Evolutionary conservation across 2,797 vertebrate genomes (phyloP).

Genomic region (Paguma larvata): DNA sequence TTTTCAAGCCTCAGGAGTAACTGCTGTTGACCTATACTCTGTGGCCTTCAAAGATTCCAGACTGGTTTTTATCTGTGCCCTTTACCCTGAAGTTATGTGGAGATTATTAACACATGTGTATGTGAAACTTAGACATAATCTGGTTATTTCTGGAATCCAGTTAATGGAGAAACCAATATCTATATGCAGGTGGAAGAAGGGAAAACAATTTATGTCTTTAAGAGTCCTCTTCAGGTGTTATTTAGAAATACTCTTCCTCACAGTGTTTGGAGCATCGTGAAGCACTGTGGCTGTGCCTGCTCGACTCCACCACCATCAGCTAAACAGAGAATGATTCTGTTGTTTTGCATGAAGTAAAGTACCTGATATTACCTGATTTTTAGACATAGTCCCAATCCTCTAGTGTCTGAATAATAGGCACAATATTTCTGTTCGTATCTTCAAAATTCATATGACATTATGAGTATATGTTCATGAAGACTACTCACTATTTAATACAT

Average conservation of each 20-base stretch:
- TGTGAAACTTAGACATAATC: not conserved
- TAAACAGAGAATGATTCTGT: not conserved
- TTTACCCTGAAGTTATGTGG: not conserved
- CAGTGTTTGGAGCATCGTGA: not conserved
- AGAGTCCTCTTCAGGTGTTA: not conserved
- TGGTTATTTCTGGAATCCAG: not conserved
- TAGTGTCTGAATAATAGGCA: not conserved
- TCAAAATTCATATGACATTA: conserved; percentile 13
- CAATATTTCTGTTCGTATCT: not conserved
- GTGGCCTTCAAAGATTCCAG: not conserved
- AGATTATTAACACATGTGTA: not conserved
- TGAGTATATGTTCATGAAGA: not conserved
- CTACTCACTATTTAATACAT: not conserved
- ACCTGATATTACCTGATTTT: not conserved
- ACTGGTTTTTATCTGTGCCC: not conserved
- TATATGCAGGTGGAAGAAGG: not conserved
- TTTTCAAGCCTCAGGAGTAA: not conserved
- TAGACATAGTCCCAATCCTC: not conserved
- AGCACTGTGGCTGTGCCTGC: not conserved
- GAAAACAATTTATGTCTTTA: not conserved
- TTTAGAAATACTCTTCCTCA: not conserved
- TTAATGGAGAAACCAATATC: not conserved
- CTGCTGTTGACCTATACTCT: not conserved
- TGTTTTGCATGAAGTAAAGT: not conserved
- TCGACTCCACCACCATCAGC: not conserved